phyloP scores from a whole-genome alignment of 2,888 invertebrate genomes.

The Cybosia mesomella region DNA sequence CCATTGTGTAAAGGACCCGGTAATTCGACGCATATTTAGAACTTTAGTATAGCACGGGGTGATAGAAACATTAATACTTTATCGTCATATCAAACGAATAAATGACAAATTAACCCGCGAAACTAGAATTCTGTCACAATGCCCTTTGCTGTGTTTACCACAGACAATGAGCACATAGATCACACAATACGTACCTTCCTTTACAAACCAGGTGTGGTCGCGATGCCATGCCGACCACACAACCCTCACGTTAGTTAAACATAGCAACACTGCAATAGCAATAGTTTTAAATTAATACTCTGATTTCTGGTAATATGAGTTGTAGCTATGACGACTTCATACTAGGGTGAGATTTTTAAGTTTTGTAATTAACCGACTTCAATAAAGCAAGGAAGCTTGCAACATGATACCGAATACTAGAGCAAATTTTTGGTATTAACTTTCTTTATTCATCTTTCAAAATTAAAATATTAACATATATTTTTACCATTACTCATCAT shows the following conservation, averaged over 20 bases:
- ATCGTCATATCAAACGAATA: background rate
- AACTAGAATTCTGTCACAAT: background rate
- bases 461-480: background rate
- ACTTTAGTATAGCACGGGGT: background rate
- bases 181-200: background rate
- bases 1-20: background rate
- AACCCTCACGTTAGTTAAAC: slow-evolving; percentile 48
- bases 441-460: too few species aligned
- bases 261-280: slow-evolving; percentile 75
- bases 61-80: background rate
- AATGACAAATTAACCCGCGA: background rate
- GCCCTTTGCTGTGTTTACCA: background rate
- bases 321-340: slow-evolving; percentile 52
- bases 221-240: slow-evolving; percentile 57
- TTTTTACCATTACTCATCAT: background rate
- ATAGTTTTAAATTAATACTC: slow-evolving; percentile 62
- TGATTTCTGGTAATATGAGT: slow-evolving; percentile 46
- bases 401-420: too few species aligned
- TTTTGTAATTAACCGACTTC: background rate
- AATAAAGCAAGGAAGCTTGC: background rate
- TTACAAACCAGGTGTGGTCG: slow-evolving; percentile 12
- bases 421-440: too few species aligned
- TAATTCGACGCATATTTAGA: background rate
- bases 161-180: background rate
- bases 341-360: background rate